phyloP scores from a whole-genome alignment of 1,140 invertebrate genomes.

The Cryptotermes secundus region DNA sequence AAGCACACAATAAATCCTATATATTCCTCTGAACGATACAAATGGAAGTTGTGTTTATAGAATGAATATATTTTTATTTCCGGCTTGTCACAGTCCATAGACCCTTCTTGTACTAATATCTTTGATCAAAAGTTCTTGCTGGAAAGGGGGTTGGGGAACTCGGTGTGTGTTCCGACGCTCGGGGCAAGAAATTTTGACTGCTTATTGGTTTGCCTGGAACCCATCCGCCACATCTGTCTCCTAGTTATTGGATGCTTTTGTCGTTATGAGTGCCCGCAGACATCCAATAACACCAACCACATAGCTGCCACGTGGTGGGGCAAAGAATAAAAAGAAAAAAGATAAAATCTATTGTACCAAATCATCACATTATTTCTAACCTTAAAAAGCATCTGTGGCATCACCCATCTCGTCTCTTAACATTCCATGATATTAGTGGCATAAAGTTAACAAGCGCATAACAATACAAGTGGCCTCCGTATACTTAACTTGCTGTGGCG shows the following conservation, averaged over 20 bases:
- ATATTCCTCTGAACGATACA: no score
- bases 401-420: no score
- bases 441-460: no score
- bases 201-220: conserved; percentile 8
- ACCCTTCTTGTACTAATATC: no score
- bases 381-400: neutral
- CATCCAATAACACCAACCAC: neutral
- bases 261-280: neutral
- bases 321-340: neutral
- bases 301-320: neutral
- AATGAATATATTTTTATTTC: no score
- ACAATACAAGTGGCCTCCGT: no score
- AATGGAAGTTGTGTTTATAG: no score
- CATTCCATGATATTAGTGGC: neutral
- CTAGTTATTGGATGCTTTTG: neutral
- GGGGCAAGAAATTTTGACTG: neutral
- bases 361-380: neutral
- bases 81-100: no score
- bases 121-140: no score
- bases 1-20: no score
- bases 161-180: neutral
- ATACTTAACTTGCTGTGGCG: no score
- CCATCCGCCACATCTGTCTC: conserved; percentile 16
- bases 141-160: neutral
- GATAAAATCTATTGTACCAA: neutral